Base-by-base conservation (phyloP, 2,888 invertebrate species). In the Drosophila suboccidentalis region DNA sequence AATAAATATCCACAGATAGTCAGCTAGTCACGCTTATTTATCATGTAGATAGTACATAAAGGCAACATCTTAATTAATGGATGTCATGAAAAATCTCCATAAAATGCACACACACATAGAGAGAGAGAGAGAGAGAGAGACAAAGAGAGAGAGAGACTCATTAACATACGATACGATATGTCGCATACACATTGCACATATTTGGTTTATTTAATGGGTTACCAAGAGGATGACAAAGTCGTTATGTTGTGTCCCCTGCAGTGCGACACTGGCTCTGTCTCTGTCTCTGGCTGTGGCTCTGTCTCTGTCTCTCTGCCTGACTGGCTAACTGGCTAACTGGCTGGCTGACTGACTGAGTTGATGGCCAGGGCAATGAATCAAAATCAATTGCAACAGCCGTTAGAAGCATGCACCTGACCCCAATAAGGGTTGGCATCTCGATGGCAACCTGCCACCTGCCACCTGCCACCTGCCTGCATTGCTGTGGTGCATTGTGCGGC, bases 311-410 rank as follows among this genome's bases (percentile, higher is more conserved):
- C 44, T 60, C 39, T 8, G 29, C 5, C 29, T 29, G 6, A 26
- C 26, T 26, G n/a, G n/a, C n/a, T n/a, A n/a, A n/a, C n/a, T n/a
- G n/a, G n/a, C n/a, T n/a, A n/a, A n/a, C n/a, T n/a, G 29, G 5
- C 29, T 29, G 29, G 4, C 29, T 29, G 29, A 8, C 29, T 29
- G 17, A 44, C 19, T 36, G 26, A 5, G 32, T 59, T 53, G 39
- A 57, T 68, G 57, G 47, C 59, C 55, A 15, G 39, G 63, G 57
- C 68, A 76, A 85, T 82, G 71, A 78, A 78, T 80, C 78, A 74
- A 87, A 87, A 87, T 85, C 88, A 87, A 85, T 87, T 82, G 75
- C 71, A 80, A 63, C 72, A 64, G 69, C 65, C 70, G 65, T 65
- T 71, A 63, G 75, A 66, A 32, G 38, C 61, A 29, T 46, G 49